phyloP scores from a whole-genome alignment of 2,888 invertebrate species.

The Pristionchus fissidentatus region DNA sequence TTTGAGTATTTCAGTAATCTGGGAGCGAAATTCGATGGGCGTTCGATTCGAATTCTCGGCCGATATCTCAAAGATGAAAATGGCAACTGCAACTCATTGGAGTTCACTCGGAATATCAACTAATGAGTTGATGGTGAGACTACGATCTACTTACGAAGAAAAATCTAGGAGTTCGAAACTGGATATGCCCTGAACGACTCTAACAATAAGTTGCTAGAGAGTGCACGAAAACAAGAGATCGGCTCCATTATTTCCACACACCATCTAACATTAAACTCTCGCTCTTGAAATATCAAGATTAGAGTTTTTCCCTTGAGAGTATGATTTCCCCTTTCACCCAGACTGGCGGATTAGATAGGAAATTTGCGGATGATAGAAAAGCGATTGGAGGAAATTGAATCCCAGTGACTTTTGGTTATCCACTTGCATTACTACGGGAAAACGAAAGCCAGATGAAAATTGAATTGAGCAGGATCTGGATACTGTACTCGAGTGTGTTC shows the following conservation, averaged over 20 bases:
- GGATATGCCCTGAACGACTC: no score
- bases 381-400: background rate
- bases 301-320: no score
- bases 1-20: slow-evolving; percentile 7
- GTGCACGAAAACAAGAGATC: no score
- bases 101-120: slow-evolving; percentile 43
- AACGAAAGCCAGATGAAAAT: background rate
- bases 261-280: no score
- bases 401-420: background rate
- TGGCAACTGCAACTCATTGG: slow-evolving; percentile 13
- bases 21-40: slow-evolving; percentile 3
- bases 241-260: no score
- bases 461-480: slow-evolving; percentile 37
- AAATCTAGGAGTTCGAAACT: no score
- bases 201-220: no score
- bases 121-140: slow-evolving; percentile 37
- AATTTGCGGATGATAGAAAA: background rate
- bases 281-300: no score
- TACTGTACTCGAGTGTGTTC: slow-evolving; percentile 44
- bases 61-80: slow-evolving; percentile 7
- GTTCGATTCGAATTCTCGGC: slow-evolving; percentile 42
- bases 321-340: no score
- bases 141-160: background rate
- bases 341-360: background rate
- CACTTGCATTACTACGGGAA: no score